Percentiles rank a stretch among this genome's conserved stretches.
Conservation (phyloP, 64 coral and sea anemone genomes). For the Montipora efflorescens region DNA sequence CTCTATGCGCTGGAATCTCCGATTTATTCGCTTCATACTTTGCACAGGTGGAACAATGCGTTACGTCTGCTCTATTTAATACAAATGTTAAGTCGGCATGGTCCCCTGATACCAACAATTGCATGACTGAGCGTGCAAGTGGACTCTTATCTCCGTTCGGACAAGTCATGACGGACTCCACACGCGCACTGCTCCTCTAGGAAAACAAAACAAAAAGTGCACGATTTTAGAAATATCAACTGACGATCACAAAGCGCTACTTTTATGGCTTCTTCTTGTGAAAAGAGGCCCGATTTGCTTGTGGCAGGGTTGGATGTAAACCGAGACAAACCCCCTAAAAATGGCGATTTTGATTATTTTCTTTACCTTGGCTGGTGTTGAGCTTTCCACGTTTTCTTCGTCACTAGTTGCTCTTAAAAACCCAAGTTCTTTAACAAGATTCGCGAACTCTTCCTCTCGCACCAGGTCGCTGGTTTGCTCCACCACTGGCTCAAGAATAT, state of each 20-base stretch:
- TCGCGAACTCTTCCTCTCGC: constrained; percentile 6
- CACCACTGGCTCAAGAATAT: constrained; percentile 36
- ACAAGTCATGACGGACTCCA: constrained; percentile 52
- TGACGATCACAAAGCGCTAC: no score
- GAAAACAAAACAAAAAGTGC: neutral
- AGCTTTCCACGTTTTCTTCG: neutral
- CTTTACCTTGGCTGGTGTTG: neutral
- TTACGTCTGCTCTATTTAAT: constrained; percentile 35
- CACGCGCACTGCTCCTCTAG: constrained; percentile 14
- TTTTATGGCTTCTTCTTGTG: no score
- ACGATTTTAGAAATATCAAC: neutral
- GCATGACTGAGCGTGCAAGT: constrained; percentile 63
- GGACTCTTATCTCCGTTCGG: constrained; percentile 58
- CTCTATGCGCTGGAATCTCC: constrained; percentile 87
- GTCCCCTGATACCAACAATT: constrained; percentile 68
- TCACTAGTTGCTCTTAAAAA: neutral
- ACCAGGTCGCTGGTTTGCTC: neutral
- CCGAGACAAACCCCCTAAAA: no score
- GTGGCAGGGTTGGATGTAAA: no score
- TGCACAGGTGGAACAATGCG: constrained; percentile 27
- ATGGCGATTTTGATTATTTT: no score
- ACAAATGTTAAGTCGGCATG: constrained; percentile 85
- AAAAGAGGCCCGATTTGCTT: no score
- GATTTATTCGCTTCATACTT: constrained; percentile 18
- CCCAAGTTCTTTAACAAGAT: constrained; percentile 25